Conservation (phyloP, 2,797 vertebrate genomes). For the Australoheros facetus region DNA sequence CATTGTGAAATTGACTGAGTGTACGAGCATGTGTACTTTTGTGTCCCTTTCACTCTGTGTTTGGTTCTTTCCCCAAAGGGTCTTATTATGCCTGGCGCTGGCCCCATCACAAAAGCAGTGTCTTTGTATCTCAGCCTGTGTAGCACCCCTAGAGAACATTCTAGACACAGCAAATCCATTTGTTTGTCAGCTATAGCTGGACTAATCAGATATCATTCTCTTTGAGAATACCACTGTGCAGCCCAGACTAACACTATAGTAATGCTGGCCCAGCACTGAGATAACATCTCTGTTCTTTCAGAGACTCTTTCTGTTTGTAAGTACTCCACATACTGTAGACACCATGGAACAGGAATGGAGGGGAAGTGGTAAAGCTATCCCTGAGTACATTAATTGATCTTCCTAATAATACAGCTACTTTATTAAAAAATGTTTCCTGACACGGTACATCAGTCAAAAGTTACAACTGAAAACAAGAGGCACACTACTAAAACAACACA, state of each 20-base stretch:
- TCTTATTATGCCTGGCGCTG: conserved; percentile 75
- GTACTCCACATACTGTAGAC: background rate
- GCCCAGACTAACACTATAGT: conserved; percentile 32
- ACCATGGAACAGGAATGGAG: conserved; percentile 17
- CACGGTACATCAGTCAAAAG: background rate
- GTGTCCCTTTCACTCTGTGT: conserved; percentile 70
- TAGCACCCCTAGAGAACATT: conserved; percentile 73
- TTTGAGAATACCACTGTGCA: conserved; percentile 60
- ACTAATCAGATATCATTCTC: conserved; percentile 78
- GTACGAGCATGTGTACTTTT: conserved; percentile 72
- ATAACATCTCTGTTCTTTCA: conserved; percentile 53
- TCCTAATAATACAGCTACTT: background rate
- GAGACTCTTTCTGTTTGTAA: conserved; percentile 16
- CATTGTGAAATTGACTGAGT: conserved; percentile 70
- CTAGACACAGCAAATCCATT: conserved; percentile 78
- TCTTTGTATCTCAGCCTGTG: conserved; percentile 67
- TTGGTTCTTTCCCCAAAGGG: conserved; percentile 79
- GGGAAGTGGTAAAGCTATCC: conserved; percentile 16
- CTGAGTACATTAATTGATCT: background rate
- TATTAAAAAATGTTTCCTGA: background rate
- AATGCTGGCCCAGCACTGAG: conserved; percentile 34
- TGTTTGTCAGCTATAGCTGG: conserved; percentile 75
- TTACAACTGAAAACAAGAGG: background rate
- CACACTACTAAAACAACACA: conserved; percentile 1
- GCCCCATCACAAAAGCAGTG: conserved; percentile 69